Conservation (phyloP, 2,113 vertebrate species). For the Pomatostomus ruficeps region DNA sequence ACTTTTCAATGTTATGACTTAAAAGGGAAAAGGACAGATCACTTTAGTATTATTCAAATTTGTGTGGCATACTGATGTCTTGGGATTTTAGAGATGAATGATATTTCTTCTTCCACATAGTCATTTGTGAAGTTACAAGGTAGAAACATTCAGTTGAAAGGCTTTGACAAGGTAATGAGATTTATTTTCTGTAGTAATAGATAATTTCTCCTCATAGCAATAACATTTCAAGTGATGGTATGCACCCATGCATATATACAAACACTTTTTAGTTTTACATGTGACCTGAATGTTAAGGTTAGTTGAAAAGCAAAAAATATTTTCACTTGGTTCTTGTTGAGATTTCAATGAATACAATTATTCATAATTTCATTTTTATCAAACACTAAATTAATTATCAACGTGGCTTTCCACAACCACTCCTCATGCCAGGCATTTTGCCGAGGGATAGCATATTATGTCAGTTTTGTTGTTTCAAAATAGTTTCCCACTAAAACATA, state of each 20-base stretch:
- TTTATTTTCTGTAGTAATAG: background rate
- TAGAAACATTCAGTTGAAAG: background rate
- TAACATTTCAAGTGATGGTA: background rate
- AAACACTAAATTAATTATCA: background rate
- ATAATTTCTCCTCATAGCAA: background rate
- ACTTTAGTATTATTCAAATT: background rate
- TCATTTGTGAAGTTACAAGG: background rate
- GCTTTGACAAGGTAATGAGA: background rate
- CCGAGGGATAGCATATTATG: background rate
- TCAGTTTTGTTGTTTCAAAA: background rate
- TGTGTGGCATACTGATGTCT: background rate
- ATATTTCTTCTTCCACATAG: background rate
- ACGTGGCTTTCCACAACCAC: background rate
- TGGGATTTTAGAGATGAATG: background rate
- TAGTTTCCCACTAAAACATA: fast-evolving
- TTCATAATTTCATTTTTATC: background rate
- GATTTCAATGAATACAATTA: background rate
- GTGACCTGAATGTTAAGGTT: background rate
- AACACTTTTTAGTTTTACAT: background rate
- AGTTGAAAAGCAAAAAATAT: background rate
- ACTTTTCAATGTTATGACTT: background rate
- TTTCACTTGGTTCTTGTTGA: background rate
- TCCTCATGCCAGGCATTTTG: background rate
- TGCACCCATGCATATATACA: background rate
- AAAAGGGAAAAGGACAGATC: background rate